Evolutionary conservation across 1,140 invertebrate genomes (phyloP), one percentile per base, ranked within the genome.

Genomic region (Ceratoteleas bidentatus): DNA sequence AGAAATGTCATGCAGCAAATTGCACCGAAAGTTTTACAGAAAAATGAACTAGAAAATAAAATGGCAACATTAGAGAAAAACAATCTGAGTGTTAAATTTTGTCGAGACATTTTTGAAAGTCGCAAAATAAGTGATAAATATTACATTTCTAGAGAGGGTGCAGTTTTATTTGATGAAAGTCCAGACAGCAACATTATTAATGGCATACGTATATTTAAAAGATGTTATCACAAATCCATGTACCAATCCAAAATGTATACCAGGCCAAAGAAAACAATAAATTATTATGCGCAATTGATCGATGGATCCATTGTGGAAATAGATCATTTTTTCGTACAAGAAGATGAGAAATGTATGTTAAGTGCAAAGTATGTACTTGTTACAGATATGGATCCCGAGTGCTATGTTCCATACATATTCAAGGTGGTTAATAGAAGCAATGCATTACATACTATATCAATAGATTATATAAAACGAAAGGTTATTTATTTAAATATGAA

Each of bases 21-120:
- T 13, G 43, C 43, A 6, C 7, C 7, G 3, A 47, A 13, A 9
- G n/a, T 13, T 47, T 4, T 47, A 4, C 43, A 47, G 43, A 47
- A 47, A 47, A 7, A 47, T 47, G 43, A 47, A n/a, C n/a, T 47
- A 9, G 43, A 47, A n/a, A 47, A n/a, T 47, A 47, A 47, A 13
- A 38, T 47, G 7, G 43, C 43, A 9, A 13, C 7, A 47, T 47
- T 9, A 9, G 7, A 47, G 3, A 9, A 6, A 47, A 47, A 47
- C n/a, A 47, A 47, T 47, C 4, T 4, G 3, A 47, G 43, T 47
- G 11, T 47, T 7, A 6, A 9, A 9, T 47, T 47, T 47, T 47
- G 43, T 47, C 6, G 43, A 7, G n/a, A 47, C 7, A 10, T 47
- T 7, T 47, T 47, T 7, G 6, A 47, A 10, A 6, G n/a, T 3